Evolutionary conservation across 2,797 vertebrate genomes (phyloP).

Genomic region (Halcyon smyrnensis): DNA sequence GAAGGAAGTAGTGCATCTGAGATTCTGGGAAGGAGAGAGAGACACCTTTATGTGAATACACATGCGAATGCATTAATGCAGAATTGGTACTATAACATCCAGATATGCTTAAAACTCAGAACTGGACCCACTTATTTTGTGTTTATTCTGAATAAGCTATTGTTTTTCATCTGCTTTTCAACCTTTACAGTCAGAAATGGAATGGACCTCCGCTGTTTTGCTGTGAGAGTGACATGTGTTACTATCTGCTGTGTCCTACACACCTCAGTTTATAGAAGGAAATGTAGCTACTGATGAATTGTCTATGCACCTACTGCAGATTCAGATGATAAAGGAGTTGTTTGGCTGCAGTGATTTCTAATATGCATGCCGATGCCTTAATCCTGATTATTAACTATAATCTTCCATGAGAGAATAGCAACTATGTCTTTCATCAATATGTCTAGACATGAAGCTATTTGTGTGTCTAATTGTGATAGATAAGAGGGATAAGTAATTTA

Average conservation of each 20-base stretch:
- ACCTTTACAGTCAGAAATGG: background rate
- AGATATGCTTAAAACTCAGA: background rate
- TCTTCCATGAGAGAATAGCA: background rate
- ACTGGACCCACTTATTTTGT: background rate
- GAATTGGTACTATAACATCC: background rate
- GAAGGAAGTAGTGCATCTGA: background rate
- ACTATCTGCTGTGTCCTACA: background rate
- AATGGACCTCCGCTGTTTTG: background rate
- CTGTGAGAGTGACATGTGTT: background rate
- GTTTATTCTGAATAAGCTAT: background rate
- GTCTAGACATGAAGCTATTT: slow-evolving; percentile 30
- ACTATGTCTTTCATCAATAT: background rate
- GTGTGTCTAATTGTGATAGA: background rate
- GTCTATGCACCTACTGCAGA: background rate
- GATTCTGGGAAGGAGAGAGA: background rate
- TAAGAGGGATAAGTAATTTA: background rate
- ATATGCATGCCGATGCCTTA: background rate
- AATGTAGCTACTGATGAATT: background rate
- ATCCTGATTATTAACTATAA: slow-evolving; percentile 37
- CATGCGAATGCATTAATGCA: background rate
- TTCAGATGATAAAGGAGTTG: background rate
- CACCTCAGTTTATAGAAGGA: background rate
- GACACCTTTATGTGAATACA: background rate
- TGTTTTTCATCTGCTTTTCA: background rate
- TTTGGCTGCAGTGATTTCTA: background rate